These are phyloP conservation scores for Epistrophe eligans DNA, from an alignment of 2,888 invertebrate species.

Conservation along the genomic window DNA sequence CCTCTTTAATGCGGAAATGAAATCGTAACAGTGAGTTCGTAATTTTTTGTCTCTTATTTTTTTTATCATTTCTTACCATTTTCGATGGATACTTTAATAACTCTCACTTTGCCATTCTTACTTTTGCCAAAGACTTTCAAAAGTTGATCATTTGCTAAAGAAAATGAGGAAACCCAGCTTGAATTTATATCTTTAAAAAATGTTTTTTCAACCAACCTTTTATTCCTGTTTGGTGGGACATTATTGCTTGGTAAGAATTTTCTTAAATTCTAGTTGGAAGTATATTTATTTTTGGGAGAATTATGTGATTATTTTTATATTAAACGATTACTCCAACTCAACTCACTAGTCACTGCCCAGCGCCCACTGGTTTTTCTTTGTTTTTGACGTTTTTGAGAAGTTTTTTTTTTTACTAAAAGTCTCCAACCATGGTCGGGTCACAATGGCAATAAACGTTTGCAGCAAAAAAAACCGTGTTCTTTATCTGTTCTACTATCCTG, in stretches of 20 bases:
- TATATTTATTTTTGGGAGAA: neutral
- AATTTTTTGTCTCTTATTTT: slow-evolving; percentile 78
- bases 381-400: slow-evolving; percentile 51
- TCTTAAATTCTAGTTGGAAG: slow-evolving; percentile 44
- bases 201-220: slow-evolving; percentile 86
- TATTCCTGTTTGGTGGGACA: slow-evolving; percentile 97
- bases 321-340: slow-evolving; percentile 53
- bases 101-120: slow-evolving; percentile 89
- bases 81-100: slow-evolving; percentile 93
- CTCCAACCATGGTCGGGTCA: slow-evolving; percentile 24
- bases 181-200: neutral
- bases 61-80: slow-evolving; percentile 87
- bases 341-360: too few relatives aligned
- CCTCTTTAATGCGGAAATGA: slow-evolving; percentile 85
- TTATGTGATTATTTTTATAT: slow-evolving; percentile 8
- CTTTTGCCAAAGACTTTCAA: slow-evolving; percentile 93
- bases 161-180: slow-evolving; percentile 6
- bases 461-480: too few relatives aligned
- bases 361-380: slow-evolving; percentile 16
- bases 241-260: slow-evolving; percentile 82
- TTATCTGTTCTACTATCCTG: too few relatives aligned
- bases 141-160: slow-evolving; percentile 91
- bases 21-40: neutral
- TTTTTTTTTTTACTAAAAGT: slow-evolving; percentile 54
- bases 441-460: neutral